phyloP scores from a whole-genome alignment of 2,888 invertebrate species.

The Diarsia rubi region DNA sequence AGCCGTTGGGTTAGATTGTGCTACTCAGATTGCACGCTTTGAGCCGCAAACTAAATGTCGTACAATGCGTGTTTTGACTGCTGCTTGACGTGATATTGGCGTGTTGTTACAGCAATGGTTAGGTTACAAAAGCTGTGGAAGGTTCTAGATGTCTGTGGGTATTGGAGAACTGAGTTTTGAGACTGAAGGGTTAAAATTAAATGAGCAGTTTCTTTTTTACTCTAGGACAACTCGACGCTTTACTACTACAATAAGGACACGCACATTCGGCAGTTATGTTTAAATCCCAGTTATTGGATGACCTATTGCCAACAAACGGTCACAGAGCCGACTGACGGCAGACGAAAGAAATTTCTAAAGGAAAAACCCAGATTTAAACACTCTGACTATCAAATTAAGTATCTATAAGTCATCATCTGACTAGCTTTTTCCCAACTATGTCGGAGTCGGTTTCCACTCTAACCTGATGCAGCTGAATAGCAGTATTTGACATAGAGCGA shows the following conservation, averaged over 20 bases:
- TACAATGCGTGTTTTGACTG: constrained; percentile 67
- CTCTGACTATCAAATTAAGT: no score
- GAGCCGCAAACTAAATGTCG: constrained; percentile 69
- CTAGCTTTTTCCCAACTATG: no score
- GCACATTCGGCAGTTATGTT: no score
- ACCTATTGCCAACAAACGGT: no score
- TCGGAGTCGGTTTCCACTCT: no score
- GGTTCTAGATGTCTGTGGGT: neutral
- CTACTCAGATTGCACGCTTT: constrained; percentile 75
- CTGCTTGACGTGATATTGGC: constrained; percentile 8
- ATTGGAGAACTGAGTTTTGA: neutral
- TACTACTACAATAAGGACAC: neutral
- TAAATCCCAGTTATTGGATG: no score
- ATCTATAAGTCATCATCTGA: no score
- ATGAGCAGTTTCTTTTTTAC: neutral
- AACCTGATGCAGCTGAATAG: no score
- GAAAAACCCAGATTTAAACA: no score
- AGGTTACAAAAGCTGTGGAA: neutral
- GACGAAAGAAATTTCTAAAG: no score
- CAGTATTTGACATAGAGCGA: no score
- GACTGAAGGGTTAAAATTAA: neutral
- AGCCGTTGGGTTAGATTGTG: constrained; percentile 80
- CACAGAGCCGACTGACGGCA: no score
- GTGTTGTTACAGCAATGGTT: constrained; percentile 14
- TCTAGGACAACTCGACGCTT: neutral